A percentile compares a stretch with the other conserved stretches of the same genome.
phyloP scores from a whole-genome alignment of 2,888 invertebrate genomes.

The Pantelozetes paolii region DNA sequence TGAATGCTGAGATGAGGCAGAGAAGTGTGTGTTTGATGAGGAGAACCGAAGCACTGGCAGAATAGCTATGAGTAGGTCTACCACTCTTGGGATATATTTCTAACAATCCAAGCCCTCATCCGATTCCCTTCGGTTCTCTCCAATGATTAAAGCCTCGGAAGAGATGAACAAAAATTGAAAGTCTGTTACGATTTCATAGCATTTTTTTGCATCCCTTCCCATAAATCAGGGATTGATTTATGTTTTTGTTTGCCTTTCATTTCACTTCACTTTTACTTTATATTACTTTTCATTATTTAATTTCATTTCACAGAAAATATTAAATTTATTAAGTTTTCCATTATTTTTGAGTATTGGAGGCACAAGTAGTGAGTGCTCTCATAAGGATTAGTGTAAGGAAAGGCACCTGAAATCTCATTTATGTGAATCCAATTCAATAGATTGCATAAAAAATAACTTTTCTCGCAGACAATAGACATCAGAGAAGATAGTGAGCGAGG shows the following conservation, averaged over 20 bases:
- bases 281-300: background rate
- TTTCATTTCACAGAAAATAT: slow-evolving; percentile 17
- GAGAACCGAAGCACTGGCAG: background rate
- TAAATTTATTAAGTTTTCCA: slow-evolving; percentile 4
- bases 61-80: background rate
- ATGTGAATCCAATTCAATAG: slow-evolving; percentile 10
- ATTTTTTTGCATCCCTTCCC: background rate
- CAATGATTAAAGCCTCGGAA: slow-evolving; percentile 22
- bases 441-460: background rate
- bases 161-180: slow-evolving; percentile 33
- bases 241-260: background rate
- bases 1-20: background rate
- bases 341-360: background rate
- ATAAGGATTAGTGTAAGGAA: background rate
- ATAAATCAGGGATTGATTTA: slow-evolving; percentile 27
- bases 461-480: background rate
- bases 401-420: slow-evolving; percentile 21
- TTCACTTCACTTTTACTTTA: background rate
- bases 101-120: background rate
- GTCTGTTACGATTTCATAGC: slow-evolving; percentile 22
- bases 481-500: background rate
- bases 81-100: slow-evolving; percentile 34
- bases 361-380: background rate
- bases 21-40: background rate
- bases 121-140: slow-evolving; percentile 10